phyloP scores from a whole-genome alignment of 2,888 invertebrate genomes.

The Bursaphelenchus okinawaensis region DNA sequence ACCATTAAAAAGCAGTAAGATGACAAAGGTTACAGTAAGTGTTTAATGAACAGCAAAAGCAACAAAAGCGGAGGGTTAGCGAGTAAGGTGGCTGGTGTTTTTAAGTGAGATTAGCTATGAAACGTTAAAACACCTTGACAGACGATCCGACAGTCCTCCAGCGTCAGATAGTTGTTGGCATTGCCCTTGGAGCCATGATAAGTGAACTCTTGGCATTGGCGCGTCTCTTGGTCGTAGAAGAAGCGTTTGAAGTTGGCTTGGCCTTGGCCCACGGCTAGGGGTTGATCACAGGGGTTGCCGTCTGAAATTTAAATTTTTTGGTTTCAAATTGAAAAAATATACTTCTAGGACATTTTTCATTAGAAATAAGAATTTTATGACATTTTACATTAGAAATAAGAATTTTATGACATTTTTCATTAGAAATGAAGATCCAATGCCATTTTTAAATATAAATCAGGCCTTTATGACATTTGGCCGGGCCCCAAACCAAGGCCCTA shows the following conservation, averaged over 20 bases:
- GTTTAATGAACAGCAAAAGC: conserved; percentile 11
- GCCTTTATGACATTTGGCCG: no score
- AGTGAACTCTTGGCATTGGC: conserved; percentile 38
- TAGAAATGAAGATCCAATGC: no score
- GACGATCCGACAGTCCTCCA: conserved; percentile 49
- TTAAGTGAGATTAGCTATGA: neutral
- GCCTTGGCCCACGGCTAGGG: conserved; percentile 40
- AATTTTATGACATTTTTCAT: no score
- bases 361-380: no score
- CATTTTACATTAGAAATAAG: no score
- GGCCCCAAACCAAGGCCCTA: no score
- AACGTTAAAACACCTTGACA: conserved; percentile 41
- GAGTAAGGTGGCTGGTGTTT: neutral
- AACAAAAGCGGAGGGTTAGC: no score
- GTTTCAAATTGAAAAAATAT: conserved; percentile 4
- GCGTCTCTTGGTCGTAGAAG: conserved; percentile 46
- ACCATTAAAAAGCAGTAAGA: neutral
- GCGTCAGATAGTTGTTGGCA: conserved; percentile 53
- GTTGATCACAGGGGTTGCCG: conserved; percentile 50
- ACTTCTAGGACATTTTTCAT: neutral
- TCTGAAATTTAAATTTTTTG: conserved; percentile 39
- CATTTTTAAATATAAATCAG: no score
- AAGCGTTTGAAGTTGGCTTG: conserved; percentile 38
- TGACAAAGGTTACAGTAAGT: neutral
- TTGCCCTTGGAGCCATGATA: conserved; percentile 52